Percentiles rank a stretch among this genome's conserved stretches.
Evolutionary conservation across 2,113 vertebrate genomes (phyloP).

Genomic region (Microtus pennsylvanicus): DNA sequence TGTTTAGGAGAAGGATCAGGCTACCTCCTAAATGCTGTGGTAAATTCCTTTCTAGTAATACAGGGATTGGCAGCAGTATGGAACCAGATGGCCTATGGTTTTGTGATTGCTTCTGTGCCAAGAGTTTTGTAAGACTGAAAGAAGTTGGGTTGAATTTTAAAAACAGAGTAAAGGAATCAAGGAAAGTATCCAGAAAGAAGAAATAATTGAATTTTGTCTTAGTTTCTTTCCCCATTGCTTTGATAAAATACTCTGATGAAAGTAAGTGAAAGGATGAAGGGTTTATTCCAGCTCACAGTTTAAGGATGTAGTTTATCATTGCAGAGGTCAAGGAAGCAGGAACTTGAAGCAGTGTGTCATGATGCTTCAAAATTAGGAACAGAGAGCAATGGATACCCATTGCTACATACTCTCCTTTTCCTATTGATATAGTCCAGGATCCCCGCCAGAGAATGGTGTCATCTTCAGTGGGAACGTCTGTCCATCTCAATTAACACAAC

Average conservation of each 20-base stretch:
- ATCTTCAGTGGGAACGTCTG: background rate
- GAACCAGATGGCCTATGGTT: conserved; percentile 4
- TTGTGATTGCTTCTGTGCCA: background rate
- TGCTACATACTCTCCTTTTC: background rate
- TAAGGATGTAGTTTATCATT: background rate
- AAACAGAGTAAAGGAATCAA: background rate
- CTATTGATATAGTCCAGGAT: background rate
- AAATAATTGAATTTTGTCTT: conserved; percentile 3
- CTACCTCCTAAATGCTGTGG: background rate
- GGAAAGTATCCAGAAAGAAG: conserved; percentile 13
- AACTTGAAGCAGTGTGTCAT: background rate
- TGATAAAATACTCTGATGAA: background rate
- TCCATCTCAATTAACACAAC: background rate
- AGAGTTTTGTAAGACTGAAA: conserved; percentile 1
- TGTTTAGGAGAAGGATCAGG: background rate
- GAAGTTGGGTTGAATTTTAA: conserved; percentile 13
- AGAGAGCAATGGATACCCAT: background rate
- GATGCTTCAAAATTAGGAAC: background rate
- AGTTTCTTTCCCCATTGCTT: background rate
- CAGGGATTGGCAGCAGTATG: background rate
- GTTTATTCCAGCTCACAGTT: background rate
- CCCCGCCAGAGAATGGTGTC: background rate
- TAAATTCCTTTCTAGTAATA: conserved; percentile 1
- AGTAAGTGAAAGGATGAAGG: background rate
- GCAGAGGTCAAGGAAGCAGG: no score